Conservation (phyloP, 2,888 invertebrate genomes). For the Machimus atricapillus region DNA sequence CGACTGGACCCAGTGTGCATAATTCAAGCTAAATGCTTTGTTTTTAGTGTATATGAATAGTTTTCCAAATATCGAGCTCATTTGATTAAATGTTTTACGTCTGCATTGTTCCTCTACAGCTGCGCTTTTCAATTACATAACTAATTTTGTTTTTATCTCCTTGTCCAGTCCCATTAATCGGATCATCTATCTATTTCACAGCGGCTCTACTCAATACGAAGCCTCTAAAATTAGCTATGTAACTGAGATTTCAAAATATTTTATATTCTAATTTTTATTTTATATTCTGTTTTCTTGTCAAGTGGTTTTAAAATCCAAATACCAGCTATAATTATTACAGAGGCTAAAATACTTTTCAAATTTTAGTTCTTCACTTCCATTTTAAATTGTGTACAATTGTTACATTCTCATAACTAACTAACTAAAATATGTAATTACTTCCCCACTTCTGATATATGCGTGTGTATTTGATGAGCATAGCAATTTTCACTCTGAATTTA, state of each 20-base stretch:
- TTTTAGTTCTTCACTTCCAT: neutral
- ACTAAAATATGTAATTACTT: neutral
- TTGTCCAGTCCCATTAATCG: neutral
- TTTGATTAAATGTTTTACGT: neutral
- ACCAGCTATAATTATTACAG: neutral
- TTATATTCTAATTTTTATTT: neutral
- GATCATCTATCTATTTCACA: neutral
- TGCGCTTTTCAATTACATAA: neutral
- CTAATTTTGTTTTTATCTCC: neutral
- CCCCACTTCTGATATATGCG: neutral
- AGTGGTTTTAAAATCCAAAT: neutral
- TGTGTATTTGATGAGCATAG: neutral
- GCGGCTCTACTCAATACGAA: neutral
- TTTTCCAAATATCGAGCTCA: neutral
- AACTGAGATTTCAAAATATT: neutral
- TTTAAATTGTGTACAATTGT: neutral
- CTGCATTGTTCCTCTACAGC: neutral
- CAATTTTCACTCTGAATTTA: neutral
- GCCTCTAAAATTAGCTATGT: neutral
- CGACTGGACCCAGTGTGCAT: conserved; percentile 36
- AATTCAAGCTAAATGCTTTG: conserved; percentile 18
- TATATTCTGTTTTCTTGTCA: neutral
- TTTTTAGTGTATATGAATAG: conserved; percentile 21
- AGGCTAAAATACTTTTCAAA: neutral
- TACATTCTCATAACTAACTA: neutral